Conservation (phyloP, 2,113 vertebrate genomes). For the Bos indicus region DNA sequence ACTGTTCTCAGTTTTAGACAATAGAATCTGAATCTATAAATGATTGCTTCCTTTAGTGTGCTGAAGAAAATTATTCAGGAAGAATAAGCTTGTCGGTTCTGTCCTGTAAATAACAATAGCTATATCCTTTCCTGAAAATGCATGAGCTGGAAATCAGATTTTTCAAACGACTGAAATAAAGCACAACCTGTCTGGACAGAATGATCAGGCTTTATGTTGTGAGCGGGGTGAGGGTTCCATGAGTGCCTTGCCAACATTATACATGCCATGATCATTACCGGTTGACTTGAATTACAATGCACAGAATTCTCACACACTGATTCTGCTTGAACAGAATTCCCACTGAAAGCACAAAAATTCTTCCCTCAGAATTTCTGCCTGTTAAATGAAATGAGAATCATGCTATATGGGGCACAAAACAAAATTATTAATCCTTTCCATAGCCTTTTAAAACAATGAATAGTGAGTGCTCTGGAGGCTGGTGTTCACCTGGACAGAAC, state of each 20-base stretch:
- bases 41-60: neutral
- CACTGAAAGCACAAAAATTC: neutral
- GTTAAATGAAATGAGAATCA: neutral
- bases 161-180: neutral
- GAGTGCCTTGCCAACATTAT: neutral
- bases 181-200: neutral
- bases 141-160: neutral
- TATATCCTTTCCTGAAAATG: neutral
- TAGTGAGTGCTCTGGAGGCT: neutral
- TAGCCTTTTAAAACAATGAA: neutral
- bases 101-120: neutral
- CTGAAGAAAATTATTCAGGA: neutral
- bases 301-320: neutral
- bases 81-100: neutral
- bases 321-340: neutral
- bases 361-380: neutral
- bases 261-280: accelerated
- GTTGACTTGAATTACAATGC: neutral
- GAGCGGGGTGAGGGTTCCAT: neutral
- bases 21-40: neutral
- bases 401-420: neutral
- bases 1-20: neutral
- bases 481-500: neutral
- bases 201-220: neutral
- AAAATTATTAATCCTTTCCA: neutral